phyloP scores from a whole-genome alignment of 2,888 invertebrate species.

The Idaea straminata region DNA sequence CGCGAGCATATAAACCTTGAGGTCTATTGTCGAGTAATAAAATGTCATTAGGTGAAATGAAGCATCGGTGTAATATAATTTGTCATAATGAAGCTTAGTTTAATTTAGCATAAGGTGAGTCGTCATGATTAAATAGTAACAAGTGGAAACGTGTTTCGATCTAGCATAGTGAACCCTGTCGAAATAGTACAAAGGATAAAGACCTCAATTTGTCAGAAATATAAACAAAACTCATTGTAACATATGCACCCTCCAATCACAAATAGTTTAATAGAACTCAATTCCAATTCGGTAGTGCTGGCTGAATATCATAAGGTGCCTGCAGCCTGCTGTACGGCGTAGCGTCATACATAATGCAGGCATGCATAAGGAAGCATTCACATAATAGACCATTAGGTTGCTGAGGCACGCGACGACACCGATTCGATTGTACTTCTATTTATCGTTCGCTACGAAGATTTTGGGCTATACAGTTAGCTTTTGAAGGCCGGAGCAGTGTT shows the following conservation, averaged over 20 bases:
- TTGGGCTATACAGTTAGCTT: slow-evolving; percentile 27
- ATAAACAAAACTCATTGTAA: background rate
- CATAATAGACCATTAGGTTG: slow-evolving; percentile 71
- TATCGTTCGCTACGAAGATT: slow-evolving; percentile 53
- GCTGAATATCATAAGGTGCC: background rate
- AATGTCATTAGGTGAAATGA: no score
- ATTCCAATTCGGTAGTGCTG: background rate
- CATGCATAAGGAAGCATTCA: slow-evolving; percentile 27
- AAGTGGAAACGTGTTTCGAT: no score
- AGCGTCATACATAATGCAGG: slow-evolving; percentile 34
- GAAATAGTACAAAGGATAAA: no score
- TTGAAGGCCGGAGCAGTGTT: background rate
- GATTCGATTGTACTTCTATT: slow-evolving; percentile 63
- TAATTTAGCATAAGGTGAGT: no score
- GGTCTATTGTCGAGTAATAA: no score
- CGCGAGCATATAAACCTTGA: no score
- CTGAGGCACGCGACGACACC: slow-evolving; percentile 62
- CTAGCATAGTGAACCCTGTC: no score
- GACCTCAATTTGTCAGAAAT: no score
- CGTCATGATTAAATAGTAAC: no score
- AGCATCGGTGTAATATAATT: no score
- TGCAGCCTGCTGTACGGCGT: slow-evolving; percentile 11
- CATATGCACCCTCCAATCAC: background rate
- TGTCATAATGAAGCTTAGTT: no score
- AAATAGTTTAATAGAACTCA: background rate